Conservation (phyloP, 2,113 vertebrate species). For the Vimba vimba region DNA sequence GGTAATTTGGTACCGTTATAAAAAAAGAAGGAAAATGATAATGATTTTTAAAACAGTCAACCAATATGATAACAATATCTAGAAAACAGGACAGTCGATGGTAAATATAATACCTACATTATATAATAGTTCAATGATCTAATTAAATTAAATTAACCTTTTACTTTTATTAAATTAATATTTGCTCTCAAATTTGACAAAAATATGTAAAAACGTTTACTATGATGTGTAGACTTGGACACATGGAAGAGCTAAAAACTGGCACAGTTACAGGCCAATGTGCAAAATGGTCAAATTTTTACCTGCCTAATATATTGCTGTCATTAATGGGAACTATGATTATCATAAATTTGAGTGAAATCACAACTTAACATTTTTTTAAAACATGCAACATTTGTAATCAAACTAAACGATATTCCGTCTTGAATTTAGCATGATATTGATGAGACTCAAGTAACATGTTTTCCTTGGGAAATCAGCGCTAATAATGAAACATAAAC, state of each 20-base stretch:
- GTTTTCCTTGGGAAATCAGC: constrained; percentile 51
- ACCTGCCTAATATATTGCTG: neutral
- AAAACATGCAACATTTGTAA: neutral
- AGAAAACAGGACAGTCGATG: neutral
- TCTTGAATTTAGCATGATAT: neutral
- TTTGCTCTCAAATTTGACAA: too few species aligned
- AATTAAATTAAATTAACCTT: too few species aligned
- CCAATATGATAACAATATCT: neutral
- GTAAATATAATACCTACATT: neutral
- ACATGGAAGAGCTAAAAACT: too few species aligned
- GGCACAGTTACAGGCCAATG: neutral
- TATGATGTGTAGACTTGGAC: too few species aligned
- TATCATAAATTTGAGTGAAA: neutral
- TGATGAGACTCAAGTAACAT: constrained; percentile 33
- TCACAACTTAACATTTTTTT: neutral
- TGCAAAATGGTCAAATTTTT: neutral
- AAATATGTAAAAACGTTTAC: too few species aligned
- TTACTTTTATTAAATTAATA: too few species aligned
- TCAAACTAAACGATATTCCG: neutral
- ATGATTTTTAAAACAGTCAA: neutral
- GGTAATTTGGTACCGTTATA: neutral
- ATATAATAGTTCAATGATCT: too few species aligned
- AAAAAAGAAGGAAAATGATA: neutral
- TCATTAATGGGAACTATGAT: neutral
- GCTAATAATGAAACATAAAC: constrained; percentile 41